Evolutionary conservation across 23 tunicate genomes (phyloP), one percentile per base, ranked within the genome.

Genomic region (Styela clava): DNA sequence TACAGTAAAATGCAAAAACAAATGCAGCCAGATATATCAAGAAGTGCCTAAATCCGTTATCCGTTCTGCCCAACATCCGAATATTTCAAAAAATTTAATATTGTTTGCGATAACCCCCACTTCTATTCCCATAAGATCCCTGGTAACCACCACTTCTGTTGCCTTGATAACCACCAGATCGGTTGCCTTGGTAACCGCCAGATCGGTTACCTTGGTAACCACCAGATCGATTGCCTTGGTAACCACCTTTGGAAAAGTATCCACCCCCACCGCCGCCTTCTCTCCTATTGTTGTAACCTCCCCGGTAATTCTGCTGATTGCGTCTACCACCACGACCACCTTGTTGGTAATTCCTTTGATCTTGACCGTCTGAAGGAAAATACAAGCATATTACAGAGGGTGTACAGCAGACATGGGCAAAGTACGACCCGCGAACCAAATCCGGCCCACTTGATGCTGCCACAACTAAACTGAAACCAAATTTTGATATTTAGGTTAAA

Each of bases 301-400:
- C 62, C 21, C 81, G 70, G 37, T 76, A 76, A 27, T 44, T 44
- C 27, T 76, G 81, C 27, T 76, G 81, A 52, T 76, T 76, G 24
- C 52, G 81, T 33, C 81, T 56, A 7, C 81, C 25, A 1, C 81
- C 33, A 20, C 52, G 52, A 1, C 81, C 52, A 1, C 81, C 81
- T 44, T 76, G 81, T 24, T 76, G 81, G 81, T 44, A 76, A 27
- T 76, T 76, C 21, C 81, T 22, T 44, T 52, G 81, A 44, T 76
- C 81, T 76, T 52, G 65, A 19, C 81, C 81, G 1, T 76, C 81
- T 76, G 52, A 31, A 72, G 22, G 22, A 27, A 67, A 29, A 16
- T 24, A 0, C 27, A 69, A 25, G 27, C 0, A 69, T 69, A 22
- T 22, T 25, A 69, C 29, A 20, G 63, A 56, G n/a, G n/a, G n/a